These are phyloP conservation scores for Bilobella aurantiaca DNA, from an alignment of 1,140 invertebrate genomes.

Conservation along the genomic window DNA sequence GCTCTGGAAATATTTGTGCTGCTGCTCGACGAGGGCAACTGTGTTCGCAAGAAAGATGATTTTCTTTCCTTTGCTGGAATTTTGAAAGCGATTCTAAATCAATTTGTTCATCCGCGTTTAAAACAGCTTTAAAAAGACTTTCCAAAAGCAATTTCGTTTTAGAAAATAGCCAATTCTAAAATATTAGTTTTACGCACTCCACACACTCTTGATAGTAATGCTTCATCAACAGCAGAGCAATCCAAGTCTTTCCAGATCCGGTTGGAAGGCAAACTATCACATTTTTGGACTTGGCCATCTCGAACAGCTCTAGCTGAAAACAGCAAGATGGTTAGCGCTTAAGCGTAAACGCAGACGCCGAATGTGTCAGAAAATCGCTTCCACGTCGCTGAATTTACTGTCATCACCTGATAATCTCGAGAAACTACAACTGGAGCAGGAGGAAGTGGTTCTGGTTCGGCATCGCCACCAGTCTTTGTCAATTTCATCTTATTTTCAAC, in stretches of 20 bases:
- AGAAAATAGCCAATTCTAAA: not conserved
- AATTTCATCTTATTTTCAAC: too few species aligned
- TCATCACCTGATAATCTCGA: too few species aligned
- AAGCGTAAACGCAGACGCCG: too few species aligned
- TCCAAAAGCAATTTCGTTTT: not conserved
- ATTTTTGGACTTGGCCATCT: slow-evolving; percentile 54
- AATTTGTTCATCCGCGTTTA: not conserved
- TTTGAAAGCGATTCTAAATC: not conserved
- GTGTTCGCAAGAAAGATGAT: slow-evolving; percentile 64
- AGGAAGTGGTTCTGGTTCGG: too few species aligned
- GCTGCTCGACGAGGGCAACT: slow-evolving; percentile 68
- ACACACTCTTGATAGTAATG: slow-evolving; percentile 47
- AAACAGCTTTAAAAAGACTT: not conserved
- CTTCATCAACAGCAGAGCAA: slow-evolving; percentile 71
- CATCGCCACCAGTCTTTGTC: too few species aligned
- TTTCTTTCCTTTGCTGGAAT: slow-evolving; percentile 19
- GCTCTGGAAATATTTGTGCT: slow-evolving; percentile 51
- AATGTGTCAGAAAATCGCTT: too few species aligned
- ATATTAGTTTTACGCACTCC: slow-evolving; percentile 38
- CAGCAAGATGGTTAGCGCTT: too few species aligned
- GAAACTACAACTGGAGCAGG: too few species aligned
- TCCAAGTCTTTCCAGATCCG: slow-evolving; percentile 83
- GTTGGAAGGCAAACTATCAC: slow-evolving; percentile 82
- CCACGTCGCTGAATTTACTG: too few species aligned
- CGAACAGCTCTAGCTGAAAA: slow-evolving; percentile 59